Base-by-base conservation (phyloP, 2,888 invertebrate species). In the Mimumesa dahlbomi region DNA sequence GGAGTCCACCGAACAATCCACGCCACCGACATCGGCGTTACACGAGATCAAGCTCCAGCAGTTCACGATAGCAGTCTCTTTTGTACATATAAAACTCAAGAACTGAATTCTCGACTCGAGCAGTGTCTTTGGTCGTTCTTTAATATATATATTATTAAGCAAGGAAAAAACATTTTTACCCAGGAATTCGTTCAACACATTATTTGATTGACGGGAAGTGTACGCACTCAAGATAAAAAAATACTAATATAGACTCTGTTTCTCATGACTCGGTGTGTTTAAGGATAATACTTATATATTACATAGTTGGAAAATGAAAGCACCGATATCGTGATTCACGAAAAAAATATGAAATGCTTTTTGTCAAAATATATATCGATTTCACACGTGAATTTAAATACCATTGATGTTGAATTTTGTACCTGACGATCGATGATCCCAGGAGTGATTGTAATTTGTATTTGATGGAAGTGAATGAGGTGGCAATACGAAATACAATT, bases 21-120 rank as follows among this genome's bases (percentile, higher is more conserved):
- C 91, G 92, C 2, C 90, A 90, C 57, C 91, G 93, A 70, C 93
- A 94, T 83, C 93, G 94, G 83, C 93, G 94, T 84, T 94, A 94
- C 87, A 93, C 93, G 88, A 92, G 94, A 88, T 94, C 94, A 75
- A 94, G 94, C 83, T 94, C 94, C 69, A 94, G 94, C 89, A 94
- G 94, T 88, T 94, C 94, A 80, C 93, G 94, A 90, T 94, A 88
- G 77, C 59, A 43, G 34, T 14, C 25, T 69, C 46, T 62, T 61
- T 71, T 77, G 78, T 77, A 76, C 49, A 76, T 76, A 76, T 42
- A 19, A 70, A 25, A 53, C 57, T 16, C 16, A 69, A 49, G 66
- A 77, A 62, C 54, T 73, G 31, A 40, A 70, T 43, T 46, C n/a
- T n/a, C 63, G 66, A 63, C 49, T n/a, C 64, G 40, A 25, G 46